Evolutionary conservation across 2,888 invertebrate genomes (phyloP).

Genomic region (Drosophila vallismaia): DNA sequence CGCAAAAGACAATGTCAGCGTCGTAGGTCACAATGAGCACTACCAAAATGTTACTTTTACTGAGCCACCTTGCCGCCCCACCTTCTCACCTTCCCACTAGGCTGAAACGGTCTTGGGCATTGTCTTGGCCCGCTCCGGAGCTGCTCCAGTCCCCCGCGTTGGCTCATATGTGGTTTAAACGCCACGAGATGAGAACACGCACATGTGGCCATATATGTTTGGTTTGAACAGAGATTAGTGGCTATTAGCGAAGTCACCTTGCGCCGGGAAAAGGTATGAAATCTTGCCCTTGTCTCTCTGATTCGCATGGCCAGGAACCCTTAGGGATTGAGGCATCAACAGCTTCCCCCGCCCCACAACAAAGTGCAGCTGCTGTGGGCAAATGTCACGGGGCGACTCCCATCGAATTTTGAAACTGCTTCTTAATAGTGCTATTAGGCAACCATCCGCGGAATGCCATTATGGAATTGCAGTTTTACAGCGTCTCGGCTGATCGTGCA

Average conservation of each 20-base stretch:
- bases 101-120: background rate
- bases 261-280: conserved; percentile 43
- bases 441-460: conserved; percentile 31
- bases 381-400: conserved; percentile 13
- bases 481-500: conserved; percentile 13
- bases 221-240: conserved; percentile 67
- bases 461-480: conserved; percentile 19
- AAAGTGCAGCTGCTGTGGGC: background rate
- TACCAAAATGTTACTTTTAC: conserved; percentile 36
- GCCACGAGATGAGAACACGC: conserved; percentile 36
- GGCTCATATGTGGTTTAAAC: conserved; percentile 57
- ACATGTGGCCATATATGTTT: conserved; percentile 25
- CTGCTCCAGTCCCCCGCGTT: conserved; percentile 15
- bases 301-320: conserved; percentile 3
- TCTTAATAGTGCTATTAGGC: conserved; percentile 8
- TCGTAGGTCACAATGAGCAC: conserved; percentile 2
- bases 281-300: conserved; percentile 43
- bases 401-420: background rate
- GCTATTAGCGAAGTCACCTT: conserved; percentile 62
- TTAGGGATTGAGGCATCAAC: background rate
- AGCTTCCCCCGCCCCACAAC: background rate
- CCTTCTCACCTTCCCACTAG: too few relatives aligned
- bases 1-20: conserved; percentile 41
- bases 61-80: conserved; percentile 1
- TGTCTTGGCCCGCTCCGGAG: conserved; percentile 10